Percentiles rank a stretch among this genome's conserved stretches.
phyloP scores from a whole-genome alignment of 2,797 vertebrate genomes.

The Enteromius radiatus region DNA sequence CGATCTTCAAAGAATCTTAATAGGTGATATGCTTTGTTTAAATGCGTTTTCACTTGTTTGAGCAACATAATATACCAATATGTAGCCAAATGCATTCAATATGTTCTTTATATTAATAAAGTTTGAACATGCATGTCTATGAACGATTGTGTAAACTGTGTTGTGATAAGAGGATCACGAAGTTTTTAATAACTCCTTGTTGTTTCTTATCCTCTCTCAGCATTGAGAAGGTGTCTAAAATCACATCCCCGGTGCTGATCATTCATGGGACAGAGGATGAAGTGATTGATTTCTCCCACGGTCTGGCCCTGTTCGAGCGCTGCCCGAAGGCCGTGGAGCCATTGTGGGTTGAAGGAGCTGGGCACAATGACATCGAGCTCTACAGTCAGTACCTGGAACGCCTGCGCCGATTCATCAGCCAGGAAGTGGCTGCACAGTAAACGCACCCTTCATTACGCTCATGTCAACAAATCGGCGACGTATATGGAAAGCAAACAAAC shows the following conservation, averaged over 20 bases:
- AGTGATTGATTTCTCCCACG: slow-evolving; percentile 98
- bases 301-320: slow-evolving; percentile 94
- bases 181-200: neutral
- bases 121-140: too few relatives aligned
- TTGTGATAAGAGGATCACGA: too few relatives aligned
- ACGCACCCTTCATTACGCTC: slow-evolving; percentile 1
- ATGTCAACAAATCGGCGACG: neutral
- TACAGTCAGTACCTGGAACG: slow-evolving; percentile 99
- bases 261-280: slow-evolving; percentile 98
- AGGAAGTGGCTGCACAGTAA: slow-evolving; percentile 84
- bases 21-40: too few relatives aligned
- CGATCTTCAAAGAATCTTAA: neutral
- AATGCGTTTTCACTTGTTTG: too few relatives aligned
- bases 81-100: too few relatives aligned
- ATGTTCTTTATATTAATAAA: too few relatives aligned
- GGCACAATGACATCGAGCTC: slow-evolving; percentile 99
- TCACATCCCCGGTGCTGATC: slow-evolving; percentile 96
- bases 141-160: too few relatives aligned
- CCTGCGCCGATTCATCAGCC: slow-evolving; percentile 95
- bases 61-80: too few relatives aligned
- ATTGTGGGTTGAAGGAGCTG: slow-evolving; percentile 96
- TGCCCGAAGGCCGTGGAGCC: slow-evolving; percentile 98
- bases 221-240: slow-evolving; percentile 98
- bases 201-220: slow-evolving; percentile 66
- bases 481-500: slow-evolving; percentile 16